Conservation (phyloP, 92 coral and sea anemone species). For the Bergia puertoricense region DNA sequence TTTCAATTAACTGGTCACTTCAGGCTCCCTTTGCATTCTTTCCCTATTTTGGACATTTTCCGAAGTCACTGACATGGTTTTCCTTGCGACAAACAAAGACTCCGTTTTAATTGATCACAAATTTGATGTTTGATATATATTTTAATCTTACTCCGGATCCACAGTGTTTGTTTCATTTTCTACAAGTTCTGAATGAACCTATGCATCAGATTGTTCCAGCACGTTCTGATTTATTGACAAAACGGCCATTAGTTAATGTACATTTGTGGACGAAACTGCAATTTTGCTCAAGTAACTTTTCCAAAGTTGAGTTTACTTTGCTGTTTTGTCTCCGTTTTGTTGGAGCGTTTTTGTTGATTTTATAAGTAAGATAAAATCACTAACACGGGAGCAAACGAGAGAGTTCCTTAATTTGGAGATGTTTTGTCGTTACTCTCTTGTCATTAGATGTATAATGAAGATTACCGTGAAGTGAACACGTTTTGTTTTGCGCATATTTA, state of each 20-base stretch:
- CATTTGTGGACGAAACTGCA: neutral
- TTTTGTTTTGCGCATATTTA: neutral
- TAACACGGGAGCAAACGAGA: neutral
- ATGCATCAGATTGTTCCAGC: neutral
- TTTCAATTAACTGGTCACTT: neutral
- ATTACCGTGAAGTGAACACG: neutral
- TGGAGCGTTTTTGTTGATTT: neutral
- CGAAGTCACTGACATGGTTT: neutral
- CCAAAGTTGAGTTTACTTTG: neutral
- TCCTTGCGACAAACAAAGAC: neutral
- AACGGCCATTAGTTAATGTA: neutral
- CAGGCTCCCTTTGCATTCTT: neutral
- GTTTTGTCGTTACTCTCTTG: neutral
- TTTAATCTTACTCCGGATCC: neutral
- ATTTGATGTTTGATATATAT: neutral
- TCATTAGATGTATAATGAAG: neutral
- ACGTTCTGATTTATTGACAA: neutral
- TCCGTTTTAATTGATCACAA: constrained; percentile 10
- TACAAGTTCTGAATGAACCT: neutral
- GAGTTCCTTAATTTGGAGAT: neutral
- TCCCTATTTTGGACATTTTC: constrained; percentile 19
- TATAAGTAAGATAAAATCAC: no score
- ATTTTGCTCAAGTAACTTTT: neutral
- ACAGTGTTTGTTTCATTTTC: neutral
- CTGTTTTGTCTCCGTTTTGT: neutral